phyloP scores from a whole-genome alignment of 2,113 vertebrate genomes.

The Malaclemys terrapin region DNA sequence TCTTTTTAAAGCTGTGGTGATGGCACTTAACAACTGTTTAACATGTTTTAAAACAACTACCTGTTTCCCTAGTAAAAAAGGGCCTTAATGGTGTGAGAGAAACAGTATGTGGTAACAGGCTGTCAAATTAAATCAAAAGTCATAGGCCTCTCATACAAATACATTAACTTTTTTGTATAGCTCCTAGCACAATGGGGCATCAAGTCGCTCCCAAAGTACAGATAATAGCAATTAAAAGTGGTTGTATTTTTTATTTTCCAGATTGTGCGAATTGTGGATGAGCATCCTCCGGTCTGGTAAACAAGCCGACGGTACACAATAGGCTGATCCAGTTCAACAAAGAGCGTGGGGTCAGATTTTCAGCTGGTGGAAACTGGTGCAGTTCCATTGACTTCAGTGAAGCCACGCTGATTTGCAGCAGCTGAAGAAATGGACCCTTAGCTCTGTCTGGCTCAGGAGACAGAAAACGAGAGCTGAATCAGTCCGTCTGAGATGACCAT shows the following conservation, averaged over 20 bases:
- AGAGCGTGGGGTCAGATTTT: neutral
- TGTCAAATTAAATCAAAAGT: neutral
- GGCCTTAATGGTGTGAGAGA: neutral
- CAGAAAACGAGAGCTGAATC: neutral
- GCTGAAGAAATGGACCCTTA: neutral
- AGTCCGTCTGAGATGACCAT: neutral
- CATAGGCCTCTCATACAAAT: neutral
- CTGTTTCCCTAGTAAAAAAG: neutral
- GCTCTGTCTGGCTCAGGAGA: neutral
- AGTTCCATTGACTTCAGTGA: neutral
- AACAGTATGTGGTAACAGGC: neutral
- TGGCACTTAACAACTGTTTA: neutral
- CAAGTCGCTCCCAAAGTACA: neutral
- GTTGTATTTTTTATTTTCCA: neutral
- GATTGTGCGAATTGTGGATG: neutral
- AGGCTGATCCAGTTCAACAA: neutral
- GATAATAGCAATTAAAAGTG: neutral
- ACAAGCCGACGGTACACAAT: neutral
- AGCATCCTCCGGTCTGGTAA: neutral
- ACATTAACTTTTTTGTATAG: neutral
- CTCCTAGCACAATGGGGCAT: neutral
- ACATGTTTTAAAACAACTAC: neutral
- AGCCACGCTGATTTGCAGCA: neutral
- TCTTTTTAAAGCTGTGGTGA: neutral
- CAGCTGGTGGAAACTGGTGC: neutral